These are phyloP conservation scores for Sepioteuthis lessoniana DNA, from an alignment of 2,888 invertebrate species.

Conservation along the genomic window DNA sequence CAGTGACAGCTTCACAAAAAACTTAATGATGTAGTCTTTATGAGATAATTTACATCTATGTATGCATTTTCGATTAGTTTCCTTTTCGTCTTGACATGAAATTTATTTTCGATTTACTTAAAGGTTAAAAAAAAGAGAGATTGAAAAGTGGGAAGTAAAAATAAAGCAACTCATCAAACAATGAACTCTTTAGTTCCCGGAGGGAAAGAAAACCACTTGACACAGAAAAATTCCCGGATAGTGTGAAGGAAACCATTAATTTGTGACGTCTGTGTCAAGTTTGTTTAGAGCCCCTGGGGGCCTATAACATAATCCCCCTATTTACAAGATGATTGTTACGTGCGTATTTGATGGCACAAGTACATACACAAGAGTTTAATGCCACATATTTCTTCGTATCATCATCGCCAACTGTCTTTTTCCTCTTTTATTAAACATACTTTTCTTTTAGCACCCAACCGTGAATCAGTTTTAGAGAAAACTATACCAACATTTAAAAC, in stretches of 20 bases:
- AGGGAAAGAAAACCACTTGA: neutral
- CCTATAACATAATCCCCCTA: neutral
- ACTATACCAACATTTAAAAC: neutral
- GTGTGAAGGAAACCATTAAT: neutral
- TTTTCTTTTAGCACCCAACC: neutral
- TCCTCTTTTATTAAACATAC: neutral
- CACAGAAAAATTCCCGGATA: neutral
- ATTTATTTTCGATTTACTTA: constrained; percentile 33
- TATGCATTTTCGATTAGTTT: neutral
- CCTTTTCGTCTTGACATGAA: neutral
- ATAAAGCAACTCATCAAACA: neutral
- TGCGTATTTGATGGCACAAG: neutral
- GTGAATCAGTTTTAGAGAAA: neutral
- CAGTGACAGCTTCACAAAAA: neutral
- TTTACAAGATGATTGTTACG: constrained; percentile 10
- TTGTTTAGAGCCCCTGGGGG: neutral
- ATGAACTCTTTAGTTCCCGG: constrained; percentile 8
- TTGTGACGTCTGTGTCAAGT: neutral
- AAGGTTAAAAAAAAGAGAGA: neutral
- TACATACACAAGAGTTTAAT: neutral
- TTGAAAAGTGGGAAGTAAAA: neutral
- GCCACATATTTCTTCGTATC: neutral
- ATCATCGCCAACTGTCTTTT: neutral
- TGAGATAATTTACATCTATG: constrained; percentile 25
- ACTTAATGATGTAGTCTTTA: neutral